phyloP scores from a whole-genome alignment of 2,113 vertebrate genomes.

The Thunnus thynnus region DNA sequence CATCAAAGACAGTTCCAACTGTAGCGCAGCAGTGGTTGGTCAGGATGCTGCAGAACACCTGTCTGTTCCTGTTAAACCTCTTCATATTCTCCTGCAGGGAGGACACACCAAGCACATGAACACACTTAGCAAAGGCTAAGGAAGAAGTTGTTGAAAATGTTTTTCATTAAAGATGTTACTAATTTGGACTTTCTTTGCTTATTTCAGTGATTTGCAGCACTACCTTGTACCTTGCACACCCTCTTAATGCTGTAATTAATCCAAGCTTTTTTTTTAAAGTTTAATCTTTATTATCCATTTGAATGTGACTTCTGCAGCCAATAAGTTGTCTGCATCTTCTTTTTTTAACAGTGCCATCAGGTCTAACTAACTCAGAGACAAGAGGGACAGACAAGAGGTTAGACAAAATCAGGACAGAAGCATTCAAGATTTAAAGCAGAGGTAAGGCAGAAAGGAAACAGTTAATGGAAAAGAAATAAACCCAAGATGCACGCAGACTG shows the following conservation, averaged over 20 bases:
- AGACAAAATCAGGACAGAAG: neutral
- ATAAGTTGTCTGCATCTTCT: neutral
- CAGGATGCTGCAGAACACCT: slow-evolving; percentile 93
- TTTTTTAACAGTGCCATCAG: neutral
- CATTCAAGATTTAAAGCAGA: neutral
- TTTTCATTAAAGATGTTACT: neutral
- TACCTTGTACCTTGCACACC: no score
- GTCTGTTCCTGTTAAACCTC: slow-evolving; percentile 91
- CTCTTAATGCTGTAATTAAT: no score
- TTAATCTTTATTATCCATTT: neutral
- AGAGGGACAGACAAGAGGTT: neutral
- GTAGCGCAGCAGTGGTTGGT: slow-evolving; percentile 93
- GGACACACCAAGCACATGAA: neutral
- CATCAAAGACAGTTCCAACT: slow-evolving; percentile 90
- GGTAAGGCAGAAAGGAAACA: no score
- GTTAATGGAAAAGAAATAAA: neutral
- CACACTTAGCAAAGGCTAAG: neutral
- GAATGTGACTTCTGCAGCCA: neutral
- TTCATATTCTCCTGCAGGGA: slow-evolving; percentile 89
- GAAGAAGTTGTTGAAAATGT: neutral
- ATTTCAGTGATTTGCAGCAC: neutral
- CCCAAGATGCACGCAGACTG: neutral
- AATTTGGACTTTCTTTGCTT: neutral
- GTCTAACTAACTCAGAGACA: neutral
- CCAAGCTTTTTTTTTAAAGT: neutral